Evolutionary conservation across 2,113 vertebrate species (phyloP).

Genomic region (Hippocampus comes): DNA sequence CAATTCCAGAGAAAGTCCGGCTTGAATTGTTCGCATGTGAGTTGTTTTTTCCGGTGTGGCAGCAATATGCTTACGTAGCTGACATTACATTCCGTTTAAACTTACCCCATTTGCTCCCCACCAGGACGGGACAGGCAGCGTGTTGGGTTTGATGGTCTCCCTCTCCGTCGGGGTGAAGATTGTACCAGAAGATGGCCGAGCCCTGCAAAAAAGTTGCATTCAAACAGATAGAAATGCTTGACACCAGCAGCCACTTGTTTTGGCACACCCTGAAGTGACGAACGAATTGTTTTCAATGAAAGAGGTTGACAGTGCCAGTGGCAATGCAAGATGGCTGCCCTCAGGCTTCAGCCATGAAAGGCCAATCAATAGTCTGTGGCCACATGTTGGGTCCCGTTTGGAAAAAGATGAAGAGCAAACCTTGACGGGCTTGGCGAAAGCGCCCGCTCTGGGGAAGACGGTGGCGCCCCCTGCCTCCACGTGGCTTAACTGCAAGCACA

Average conservation of each 20-base stretch:
- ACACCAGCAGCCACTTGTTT: background rate
- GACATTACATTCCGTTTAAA: too few relatives aligned
- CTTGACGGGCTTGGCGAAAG: conserved; percentile 86
- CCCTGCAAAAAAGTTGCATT: conserved; percentile 68
- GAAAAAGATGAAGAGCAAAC: conserved; percentile 27
- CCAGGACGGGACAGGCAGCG: conserved; percentile 89
- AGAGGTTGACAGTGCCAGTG: too few relatives aligned
- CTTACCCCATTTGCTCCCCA: conserved; percentile 98
- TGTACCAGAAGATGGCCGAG: conserved; percentile 95
- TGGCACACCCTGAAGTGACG: conserved; percentile 54
- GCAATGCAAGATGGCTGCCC: too few relatives aligned
- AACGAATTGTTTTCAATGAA: too few relatives aligned
- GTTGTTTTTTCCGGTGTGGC: background rate
- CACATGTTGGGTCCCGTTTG: too few relatives aligned
- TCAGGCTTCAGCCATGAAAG: too few relatives aligned
- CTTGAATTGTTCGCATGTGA: too few relatives aligned
- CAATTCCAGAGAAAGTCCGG: too few relatives aligned
- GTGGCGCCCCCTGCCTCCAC: conserved; percentile 93
- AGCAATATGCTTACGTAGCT: background rate
- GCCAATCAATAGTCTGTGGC: too few relatives aligned
- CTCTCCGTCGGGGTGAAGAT: conserved; percentile 87
- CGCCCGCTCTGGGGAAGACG: conserved; percentile 91
- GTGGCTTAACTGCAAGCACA: conserved; percentile 86
- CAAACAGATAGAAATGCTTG: background rate
- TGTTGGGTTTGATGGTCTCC: conserved; percentile 92